Conservation (phyloP, 2,113 vertebrate genomes). For the Coptodon rendalli region DNA sequence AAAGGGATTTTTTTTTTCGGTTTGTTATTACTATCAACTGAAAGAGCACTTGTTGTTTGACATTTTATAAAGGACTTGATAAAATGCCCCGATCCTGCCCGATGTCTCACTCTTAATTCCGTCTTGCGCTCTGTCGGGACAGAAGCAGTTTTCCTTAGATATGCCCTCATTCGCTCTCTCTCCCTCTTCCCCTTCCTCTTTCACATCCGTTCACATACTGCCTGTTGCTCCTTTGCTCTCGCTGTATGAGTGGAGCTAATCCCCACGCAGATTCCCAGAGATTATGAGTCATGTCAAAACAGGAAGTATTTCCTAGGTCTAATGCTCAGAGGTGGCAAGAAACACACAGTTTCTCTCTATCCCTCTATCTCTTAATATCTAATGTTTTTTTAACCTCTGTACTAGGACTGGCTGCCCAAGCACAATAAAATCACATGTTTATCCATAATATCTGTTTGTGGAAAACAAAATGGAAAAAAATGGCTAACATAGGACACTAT, state of each 20-base stretch:
- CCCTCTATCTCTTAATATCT: background rate
- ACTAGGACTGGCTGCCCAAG: constrained; percentile 18
- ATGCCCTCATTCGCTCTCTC: background rate
- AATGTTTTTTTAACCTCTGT: background rate
- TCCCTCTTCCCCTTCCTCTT: background rate
- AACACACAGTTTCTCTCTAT: background rate
- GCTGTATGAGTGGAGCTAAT: constrained; percentile 44
- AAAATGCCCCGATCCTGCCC: background rate
- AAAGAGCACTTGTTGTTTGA: background rate
- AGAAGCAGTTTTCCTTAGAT: background rate
- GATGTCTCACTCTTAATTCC: background rate
- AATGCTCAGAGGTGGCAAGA: constrained; percentile 51
- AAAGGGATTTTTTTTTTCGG: background rate
- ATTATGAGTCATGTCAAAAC: constrained; percentile 72
- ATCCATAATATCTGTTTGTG: constrained; percentile 43
- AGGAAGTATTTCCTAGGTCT: constrained; percentile 66
- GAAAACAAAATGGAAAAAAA: constrained; percentile 6
- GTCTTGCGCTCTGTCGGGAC: background rate
- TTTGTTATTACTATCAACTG: background rate
- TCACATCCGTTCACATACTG: constrained; percentile 46
- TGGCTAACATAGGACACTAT: background rate
- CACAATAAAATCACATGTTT: constrained; percentile 42
- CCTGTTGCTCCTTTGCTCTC: constrained; percentile 50
- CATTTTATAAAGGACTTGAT: background rate
- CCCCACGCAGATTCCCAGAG: constrained; percentile 64